phyloP scores from a whole-genome alignment of 2,113 vertebrate genomes.

The Mugil cephalus region DNA sequence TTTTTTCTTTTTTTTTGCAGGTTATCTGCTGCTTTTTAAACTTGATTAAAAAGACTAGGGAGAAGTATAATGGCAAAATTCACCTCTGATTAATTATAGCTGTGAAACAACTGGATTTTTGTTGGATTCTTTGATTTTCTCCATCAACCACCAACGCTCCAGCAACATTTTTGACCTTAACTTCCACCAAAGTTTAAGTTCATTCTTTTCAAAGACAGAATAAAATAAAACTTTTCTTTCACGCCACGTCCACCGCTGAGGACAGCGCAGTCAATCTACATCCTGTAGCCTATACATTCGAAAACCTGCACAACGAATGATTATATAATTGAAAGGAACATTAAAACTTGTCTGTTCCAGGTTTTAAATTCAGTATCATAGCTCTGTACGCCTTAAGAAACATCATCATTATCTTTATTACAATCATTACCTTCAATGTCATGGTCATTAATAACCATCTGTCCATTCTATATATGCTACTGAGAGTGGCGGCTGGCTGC shows the following conservation, averaged over 20 bases:
- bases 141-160: background rate
- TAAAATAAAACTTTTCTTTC: background rate
- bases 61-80: no score
- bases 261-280: background rate
- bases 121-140: background rate
- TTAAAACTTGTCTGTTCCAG: background rate
- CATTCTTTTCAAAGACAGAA: slow-evolving; percentile 2
- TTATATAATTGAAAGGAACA: background rate
- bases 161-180: background rate
- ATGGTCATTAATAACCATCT: slow-evolving; percentile 10
- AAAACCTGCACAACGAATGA: background rate
- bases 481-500: background rate
- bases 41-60: background rate
- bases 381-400: background rate
- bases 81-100: background rate
- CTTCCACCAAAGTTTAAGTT: background rate
- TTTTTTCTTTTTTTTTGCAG: background rate
- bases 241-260: background rate
- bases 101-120: background rate
- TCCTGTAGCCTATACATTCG: no score
- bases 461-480: background rate
- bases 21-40: background rate
- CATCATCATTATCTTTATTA: background rate
- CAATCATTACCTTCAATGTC: background rate
- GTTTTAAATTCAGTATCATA: background rate